phyloP scores from a whole-genome alignment of 1,140 invertebrate genomes.

The Lepidurus apus region DNA sequence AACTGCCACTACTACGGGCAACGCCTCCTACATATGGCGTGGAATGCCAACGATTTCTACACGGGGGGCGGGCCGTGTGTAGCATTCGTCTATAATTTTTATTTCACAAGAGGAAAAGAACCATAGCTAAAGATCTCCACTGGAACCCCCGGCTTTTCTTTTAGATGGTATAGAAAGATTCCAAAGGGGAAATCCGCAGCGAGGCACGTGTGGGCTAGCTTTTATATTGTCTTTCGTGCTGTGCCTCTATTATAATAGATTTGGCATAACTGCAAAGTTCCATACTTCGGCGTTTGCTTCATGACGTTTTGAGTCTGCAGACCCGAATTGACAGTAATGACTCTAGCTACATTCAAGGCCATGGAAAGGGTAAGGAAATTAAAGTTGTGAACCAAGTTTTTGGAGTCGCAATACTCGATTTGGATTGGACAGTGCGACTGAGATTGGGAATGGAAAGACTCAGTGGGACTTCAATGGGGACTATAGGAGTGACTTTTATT shows the following conservation, averaged over 20 bases:
- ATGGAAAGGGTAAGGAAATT: too few species aligned
- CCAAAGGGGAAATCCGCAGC: background rate
- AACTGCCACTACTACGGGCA: background rate
- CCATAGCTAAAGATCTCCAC: background rate
- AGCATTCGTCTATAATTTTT: slow-evolving; percentile 7
- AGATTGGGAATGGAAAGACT: background rate
- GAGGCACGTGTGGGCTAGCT: slow-evolving; percentile 1
- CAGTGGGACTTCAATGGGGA: background rate
- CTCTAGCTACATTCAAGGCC: too few species aligned
- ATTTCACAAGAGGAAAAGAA: background rate
- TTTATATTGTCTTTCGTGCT: slow-evolving; percentile 22
- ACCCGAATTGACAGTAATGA: too few species aligned
- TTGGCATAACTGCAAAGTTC: background rate
- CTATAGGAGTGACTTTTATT: background rate
- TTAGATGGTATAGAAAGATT: background rate
- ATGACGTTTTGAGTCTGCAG: too few species aligned
- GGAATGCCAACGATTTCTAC: slow-evolving; percentile 19
- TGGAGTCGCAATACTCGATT: too few species aligned
- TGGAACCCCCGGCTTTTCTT: background rate
- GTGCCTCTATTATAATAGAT: background rate
- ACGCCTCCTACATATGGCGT: slow-evolving; percentile 8
- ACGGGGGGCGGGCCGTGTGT: slow-evolving; percentile 7
- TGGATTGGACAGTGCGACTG: background rate
- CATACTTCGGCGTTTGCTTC: background rate
- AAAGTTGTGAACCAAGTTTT: too few species aligned